Conservation (phyloP, 2,113 vertebrate species). For the Lagopus leucura region DNA sequence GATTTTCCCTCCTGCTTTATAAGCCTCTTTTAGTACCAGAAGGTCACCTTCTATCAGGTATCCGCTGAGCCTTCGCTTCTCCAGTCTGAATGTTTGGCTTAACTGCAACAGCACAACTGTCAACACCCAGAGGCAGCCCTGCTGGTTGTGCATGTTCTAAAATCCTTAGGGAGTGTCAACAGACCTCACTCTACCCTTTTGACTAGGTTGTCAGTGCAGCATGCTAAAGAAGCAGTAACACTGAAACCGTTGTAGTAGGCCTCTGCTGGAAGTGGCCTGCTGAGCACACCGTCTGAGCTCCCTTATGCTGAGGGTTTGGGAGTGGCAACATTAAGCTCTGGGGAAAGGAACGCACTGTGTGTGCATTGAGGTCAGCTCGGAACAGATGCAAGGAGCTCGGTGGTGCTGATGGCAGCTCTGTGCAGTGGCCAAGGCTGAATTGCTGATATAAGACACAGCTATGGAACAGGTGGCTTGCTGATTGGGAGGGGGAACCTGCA, state of each 20-base stretch:
- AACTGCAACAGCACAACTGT: background rate
- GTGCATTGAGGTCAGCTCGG: background rate
- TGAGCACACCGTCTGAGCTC: background rate
- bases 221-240: background rate
- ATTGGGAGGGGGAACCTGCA: background rate
- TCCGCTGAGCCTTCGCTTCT: too few species aligned
- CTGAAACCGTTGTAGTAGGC: background rate
- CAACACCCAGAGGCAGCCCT: background rate
- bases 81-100: background rate
- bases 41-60: too few species aligned
- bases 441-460: background rate
- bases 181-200: background rate
- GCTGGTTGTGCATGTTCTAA: background rate
- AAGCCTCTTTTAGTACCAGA: too few species aligned
- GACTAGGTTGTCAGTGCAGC: background rate
- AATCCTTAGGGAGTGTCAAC: background rate
- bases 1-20: too few species aligned
- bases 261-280: background rate
- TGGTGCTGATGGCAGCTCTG: accelerated
- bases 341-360: background rate
- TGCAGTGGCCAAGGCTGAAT: background rate
- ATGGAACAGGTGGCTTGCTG: background rate
- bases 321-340: background rate
- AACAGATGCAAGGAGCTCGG: background rate
- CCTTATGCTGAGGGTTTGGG: background rate